Conservation (phyloP, 2,888 invertebrate genomes). For the Pseudeuparius sepicola region DNA sequence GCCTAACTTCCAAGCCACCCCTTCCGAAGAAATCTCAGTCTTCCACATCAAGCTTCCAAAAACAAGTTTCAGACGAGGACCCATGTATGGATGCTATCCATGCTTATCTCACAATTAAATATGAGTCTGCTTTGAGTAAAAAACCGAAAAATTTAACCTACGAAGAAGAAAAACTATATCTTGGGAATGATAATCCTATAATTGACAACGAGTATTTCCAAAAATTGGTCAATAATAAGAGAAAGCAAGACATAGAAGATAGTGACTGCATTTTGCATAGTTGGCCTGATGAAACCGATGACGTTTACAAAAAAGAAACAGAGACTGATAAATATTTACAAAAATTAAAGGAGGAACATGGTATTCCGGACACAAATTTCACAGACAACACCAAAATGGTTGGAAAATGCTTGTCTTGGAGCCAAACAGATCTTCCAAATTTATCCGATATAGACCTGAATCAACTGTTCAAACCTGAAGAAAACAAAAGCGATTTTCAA, state of each 20-base stretch:
- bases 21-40: constrained; percentile 30
- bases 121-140: constrained; percentile 13
- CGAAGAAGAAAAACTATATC: constrained; percentile 12
- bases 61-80: constrained; percentile 8
- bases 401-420: constrained; percentile 22
- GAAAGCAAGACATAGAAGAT: no score
- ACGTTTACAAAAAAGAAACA: constrained; percentile 24
- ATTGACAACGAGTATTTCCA: no score
- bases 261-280: no score
- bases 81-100: constrained; percentile 25
- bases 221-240: no score
- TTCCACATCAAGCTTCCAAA: constrained; percentile 2
- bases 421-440: constrained; percentile 22
- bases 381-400: constrained; percentile 26
- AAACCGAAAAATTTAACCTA: constrained; percentile 8
- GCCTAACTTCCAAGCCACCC: constrained; percentile 36
- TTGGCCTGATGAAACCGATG: no score
- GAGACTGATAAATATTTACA: constrained; percentile 26
- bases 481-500: constrained; percentile 24
- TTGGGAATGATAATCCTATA: no score
- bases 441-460: constrained; percentile 29
- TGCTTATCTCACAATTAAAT: constrained; percentile 28
- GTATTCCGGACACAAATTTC: constrained; percentile 19
- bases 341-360: constrained; percentile 19
- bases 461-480: constrained; percentile 26